Conservation (phyloP, 37 sponge, comb jelly and placozoan genomes). For the Beroe ovata region DNA sequence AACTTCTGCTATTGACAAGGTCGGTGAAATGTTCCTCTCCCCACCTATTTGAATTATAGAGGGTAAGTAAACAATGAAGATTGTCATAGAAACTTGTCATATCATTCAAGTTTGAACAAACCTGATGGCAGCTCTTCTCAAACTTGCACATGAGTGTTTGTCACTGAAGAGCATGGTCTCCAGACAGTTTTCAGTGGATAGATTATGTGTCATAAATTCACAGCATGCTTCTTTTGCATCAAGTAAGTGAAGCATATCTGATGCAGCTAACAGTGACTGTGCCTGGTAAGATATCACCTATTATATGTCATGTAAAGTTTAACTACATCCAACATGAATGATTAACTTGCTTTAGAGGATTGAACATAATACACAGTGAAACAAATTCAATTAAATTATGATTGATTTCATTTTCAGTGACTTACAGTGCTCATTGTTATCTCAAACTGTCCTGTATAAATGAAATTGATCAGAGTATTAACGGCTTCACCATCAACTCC, state of each 20-base stretch:
- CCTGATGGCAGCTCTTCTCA: slow-evolving; percentile 60
- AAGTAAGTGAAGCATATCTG: slow-evolving; percentile 83
- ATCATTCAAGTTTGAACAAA: no score
- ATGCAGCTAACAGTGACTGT: slow-evolving; percentile 75
- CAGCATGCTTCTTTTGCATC: slow-evolving; percentile 83
- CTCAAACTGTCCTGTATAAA: slow-evolving; percentile 85
- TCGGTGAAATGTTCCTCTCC: slow-evolving; percentile 58
- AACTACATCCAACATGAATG: no score
- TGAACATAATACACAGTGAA: no score
- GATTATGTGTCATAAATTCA: slow-evolving; percentile 80
- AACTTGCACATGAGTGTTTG: slow-evolving; percentile 4
- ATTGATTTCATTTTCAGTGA: slow-evolving; percentile 22
- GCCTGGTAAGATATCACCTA: no score
- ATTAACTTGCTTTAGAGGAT: no score
- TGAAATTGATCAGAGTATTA: slow-evolving; percentile 80
- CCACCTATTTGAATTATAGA: slow-evolving; percentile 31
- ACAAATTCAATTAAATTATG: not conserved
- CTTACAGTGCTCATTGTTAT: slow-evolving; percentile 86
- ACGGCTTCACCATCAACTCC: slow-evolving; percentile 87
- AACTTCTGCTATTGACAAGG: slow-evolving; percentile 18
- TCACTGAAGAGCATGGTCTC: slow-evolving; percentile 70
- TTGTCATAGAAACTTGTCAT: no score
- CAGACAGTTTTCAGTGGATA: slow-evolving; percentile 90
- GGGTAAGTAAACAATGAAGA: not conserved
- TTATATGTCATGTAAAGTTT: no score